A percentile compares a stretch with the other conserved stretches of the same genome.
These are phyloP conservation scores for Bradypodion pumilum DNA, from an alignment of 2,797 vertebrate species.

Conservation along the genomic window DNA sequence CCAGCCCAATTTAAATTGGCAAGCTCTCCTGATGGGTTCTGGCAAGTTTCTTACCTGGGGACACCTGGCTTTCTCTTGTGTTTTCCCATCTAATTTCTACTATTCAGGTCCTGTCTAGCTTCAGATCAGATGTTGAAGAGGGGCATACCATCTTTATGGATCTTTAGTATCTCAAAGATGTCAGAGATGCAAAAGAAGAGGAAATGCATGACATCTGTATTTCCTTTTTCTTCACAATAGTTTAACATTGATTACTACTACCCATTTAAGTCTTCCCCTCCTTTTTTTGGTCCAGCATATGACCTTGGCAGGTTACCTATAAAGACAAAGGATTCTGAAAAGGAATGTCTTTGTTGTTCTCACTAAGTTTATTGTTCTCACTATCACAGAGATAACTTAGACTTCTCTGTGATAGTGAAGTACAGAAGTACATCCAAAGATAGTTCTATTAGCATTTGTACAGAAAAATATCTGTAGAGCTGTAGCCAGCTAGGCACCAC, in stretches of 20 bases:
- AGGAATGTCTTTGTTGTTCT: slow-evolving; percentile 1
- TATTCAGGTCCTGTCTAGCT: too few relatives aligned
- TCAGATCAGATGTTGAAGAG: background rate
- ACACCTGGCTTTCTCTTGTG: too few relatives aligned
- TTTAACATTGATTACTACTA: slow-evolving; percentile 13
- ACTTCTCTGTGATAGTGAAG: slow-evolving; percentile 7
- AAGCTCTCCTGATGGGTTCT: too few relatives aligned
- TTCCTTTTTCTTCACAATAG: background rate
- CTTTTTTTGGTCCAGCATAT: background rate
- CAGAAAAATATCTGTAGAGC: slow-evolving; percentile 15
- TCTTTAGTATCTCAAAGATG: background rate
- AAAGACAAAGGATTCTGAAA: background rate
- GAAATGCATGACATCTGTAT: background rate
- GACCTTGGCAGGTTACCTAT: slow-evolving; percentile 10
- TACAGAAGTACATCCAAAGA: slow-evolving; percentile 8
- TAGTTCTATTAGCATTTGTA: slow-evolving; percentile 3
- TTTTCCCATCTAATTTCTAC: too few relatives aligned
- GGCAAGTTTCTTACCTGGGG: too few relatives aligned
- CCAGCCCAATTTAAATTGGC: too few relatives aligned
- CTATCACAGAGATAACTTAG: too few relatives aligned
- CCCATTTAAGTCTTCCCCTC: background rate
- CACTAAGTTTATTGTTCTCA: too few relatives aligned
- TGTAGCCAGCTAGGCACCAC: background rate
- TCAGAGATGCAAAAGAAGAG: background rate
- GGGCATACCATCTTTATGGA: background rate